phyloP scores from a whole-genome alignment of 2,888 invertebrate species.

The Lithophane semibrunnea region DNA sequence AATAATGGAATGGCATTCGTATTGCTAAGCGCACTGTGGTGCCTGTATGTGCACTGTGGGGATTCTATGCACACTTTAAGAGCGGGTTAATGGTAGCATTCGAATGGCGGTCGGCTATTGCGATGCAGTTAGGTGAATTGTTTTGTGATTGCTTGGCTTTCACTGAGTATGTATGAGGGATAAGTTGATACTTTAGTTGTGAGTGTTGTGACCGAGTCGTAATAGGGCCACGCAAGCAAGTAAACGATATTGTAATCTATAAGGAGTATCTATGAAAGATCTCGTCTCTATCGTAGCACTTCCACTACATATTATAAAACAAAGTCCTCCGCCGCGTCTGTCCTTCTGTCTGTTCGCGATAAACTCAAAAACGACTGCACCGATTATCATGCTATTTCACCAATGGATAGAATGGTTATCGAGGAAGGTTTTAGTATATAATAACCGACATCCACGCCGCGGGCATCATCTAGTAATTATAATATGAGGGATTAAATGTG shows the following conservation, averaged over 20 bases:
- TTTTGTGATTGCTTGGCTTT: slow-evolving; percentile 26
- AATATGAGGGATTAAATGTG: neutral
- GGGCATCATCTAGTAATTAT: no score
- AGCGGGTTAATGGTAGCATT: slow-evolving; percentile 21
- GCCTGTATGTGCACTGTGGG: neutral
- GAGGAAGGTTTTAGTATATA: no score
- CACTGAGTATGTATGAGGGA: neutral
- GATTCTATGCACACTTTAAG: slow-evolving; percentile 19
- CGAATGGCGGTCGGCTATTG: slow-evolving; percentile 9
- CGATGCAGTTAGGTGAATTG: slow-evolving; percentile 32
- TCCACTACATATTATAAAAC: no score
- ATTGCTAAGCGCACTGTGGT: slow-evolving; percentile 28
- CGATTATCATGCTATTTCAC: no score
- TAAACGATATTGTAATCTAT: neutral
- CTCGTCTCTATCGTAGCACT: no score
- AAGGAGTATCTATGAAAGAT: neutral
- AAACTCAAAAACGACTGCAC: no score
- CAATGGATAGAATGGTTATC: no score
- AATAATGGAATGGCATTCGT: slow-evolving; percentile 47
- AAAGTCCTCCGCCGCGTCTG: no score
- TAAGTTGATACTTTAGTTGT: neutral
- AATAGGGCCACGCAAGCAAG: neutral
- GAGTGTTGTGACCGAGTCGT: no score
- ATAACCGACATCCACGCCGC: no score
- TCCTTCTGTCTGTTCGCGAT: no score